Evolutionary conservation across 2,797 vertebrate genomes (phyloP).

Genomic region (Tadarida brasiliensis): DNA sequence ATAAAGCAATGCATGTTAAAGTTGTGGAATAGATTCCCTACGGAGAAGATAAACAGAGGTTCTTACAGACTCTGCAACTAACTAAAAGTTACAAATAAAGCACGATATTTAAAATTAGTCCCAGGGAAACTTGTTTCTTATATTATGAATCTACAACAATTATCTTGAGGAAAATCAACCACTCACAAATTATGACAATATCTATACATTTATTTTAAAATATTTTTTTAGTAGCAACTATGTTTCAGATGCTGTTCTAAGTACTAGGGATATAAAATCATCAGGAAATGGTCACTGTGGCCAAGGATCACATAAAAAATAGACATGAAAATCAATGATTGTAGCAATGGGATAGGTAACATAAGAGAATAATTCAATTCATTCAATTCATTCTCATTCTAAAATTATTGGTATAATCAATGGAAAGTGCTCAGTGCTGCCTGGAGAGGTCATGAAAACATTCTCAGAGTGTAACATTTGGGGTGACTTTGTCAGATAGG

Average conservation of each 20-base stretch:
- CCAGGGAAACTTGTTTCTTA: not conserved
- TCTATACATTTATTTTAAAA: not conserved
- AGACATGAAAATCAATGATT: not conserved
- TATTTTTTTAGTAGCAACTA: not conserved
- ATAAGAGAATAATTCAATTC: not conserved
- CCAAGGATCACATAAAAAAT: not conserved
- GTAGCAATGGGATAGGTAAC: not conserved
- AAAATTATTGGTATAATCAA: not conserved
- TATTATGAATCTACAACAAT: not conserved
- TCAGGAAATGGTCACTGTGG: not conserved
- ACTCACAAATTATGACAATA: not conserved
- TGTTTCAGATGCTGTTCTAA: not conserved
- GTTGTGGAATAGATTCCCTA: not conserved
- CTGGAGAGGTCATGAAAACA: not conserved
- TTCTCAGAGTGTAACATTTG: not conserved
- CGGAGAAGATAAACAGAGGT: not conserved
- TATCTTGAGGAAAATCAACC: not conserved
- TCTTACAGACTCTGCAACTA: not conserved
- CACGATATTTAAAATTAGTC: not conserved
- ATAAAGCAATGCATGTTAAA: constrained; percentile 55
- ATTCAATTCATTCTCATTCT: no score
- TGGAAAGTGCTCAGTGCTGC: not conserved
- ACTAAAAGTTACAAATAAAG: constrained; percentile 27
- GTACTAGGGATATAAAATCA: not conserved
- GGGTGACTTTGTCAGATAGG: not conserved